phyloP scores from a whole-genome alignment of 1,140 invertebrate species.

The Colletes gigas region DNA sequence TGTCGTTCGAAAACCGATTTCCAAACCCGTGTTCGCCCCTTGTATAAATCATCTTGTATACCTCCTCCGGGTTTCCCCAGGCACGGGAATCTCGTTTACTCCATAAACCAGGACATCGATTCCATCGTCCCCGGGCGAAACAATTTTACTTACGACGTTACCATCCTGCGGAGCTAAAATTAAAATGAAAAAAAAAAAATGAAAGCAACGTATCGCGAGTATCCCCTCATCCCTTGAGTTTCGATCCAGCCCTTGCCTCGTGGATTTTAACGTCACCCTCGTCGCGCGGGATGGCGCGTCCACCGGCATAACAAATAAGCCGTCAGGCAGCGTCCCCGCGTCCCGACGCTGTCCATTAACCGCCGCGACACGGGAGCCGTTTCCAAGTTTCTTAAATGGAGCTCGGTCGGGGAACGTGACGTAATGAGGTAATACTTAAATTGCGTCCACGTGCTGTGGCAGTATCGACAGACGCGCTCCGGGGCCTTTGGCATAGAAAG shows the following conservation, averaged over 20 bases:
- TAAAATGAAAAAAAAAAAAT: background rate
- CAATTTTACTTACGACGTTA: constrained; percentile 7
- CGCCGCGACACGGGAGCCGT: constrained; percentile 10
- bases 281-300: background rate
- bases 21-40: too few relatives aligned
- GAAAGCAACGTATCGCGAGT: background rate
- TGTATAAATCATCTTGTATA: too few relatives aligned
- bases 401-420: constrained; percentile 42
- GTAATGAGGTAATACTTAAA: constrained; percentile 68
- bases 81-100: background rate
- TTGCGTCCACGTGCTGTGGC: constrained; percentile 51
- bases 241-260: constrained; percentile 1
- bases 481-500: constrained; percentile 52
- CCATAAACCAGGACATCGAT: background rate
- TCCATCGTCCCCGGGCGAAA: too few relatives aligned
- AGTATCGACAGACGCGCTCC: constrained; percentile 57
- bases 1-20: too few relatives aligned
- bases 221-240: background rate
- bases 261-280: constrained; percentile 30
- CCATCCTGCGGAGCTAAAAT: background rate
- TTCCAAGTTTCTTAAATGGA: constrained; percentile 50
- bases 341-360: constrained; percentile 58
- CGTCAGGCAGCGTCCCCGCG: background rate
- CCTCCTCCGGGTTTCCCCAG: too few relatives aligned
- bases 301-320: constrained; percentile 50